Evolutionary conservation across 2,113 vertebrate species (phyloP).

Genomic region (Harpagus bidentatus): DNA sequence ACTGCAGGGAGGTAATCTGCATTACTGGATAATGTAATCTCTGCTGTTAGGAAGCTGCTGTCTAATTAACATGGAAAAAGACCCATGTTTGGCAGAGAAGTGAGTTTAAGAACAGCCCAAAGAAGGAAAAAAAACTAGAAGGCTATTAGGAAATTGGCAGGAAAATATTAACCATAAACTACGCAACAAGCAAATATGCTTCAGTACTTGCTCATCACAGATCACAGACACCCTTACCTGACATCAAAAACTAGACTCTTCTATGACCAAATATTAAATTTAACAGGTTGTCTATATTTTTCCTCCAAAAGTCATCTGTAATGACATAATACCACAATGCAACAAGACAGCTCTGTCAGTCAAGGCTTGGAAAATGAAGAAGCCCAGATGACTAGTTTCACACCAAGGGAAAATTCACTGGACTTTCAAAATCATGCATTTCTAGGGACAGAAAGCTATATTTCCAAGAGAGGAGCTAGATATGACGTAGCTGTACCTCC

Average conservation of each 20-base stretch:
- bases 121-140: conserved; percentile 6
- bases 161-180: not conserved
- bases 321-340: not conserved
- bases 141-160: not conserved
- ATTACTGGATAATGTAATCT: not conserved
- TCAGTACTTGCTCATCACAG: not conserved
- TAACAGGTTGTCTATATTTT: not conserved
- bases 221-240: not conserved
- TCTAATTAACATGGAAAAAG: not conserved
- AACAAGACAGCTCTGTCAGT: not conserved
- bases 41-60: not conserved
- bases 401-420: not conserved
- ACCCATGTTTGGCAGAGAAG: not conserved
- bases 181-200: not conserved
- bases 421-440: not conserved
- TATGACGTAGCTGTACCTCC: not conserved
- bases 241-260: not conserved
- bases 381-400: not conserved
- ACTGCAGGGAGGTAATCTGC: not conserved
- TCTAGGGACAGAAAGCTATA: not conserved
- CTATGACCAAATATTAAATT: not conserved
- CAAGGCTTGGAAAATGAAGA: not conserved
- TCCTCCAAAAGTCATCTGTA: not conserved
- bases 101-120: not conserved
- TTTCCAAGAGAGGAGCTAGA: not conserved